phyloP scores from a whole-genome alignment of 2,888 invertebrate species.

The Chalcis sispes region DNA sequence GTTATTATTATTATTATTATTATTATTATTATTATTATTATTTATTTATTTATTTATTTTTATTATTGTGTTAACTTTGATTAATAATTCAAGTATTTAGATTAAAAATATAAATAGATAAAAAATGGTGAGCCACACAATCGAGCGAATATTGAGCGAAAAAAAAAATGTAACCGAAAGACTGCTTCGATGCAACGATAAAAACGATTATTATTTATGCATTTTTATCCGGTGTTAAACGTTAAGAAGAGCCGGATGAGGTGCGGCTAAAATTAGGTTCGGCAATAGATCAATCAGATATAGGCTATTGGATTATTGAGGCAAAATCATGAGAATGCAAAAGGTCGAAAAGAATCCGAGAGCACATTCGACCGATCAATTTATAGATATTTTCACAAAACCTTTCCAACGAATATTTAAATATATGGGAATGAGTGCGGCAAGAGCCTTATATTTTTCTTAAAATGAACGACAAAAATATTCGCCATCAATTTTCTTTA shows the following conservation, averaged over 20 bases:
- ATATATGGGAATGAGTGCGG: neutral
- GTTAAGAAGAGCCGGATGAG: constrained; percentile 55
- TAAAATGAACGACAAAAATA: constrained; percentile 1
- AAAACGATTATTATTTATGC: constrained; percentile 74
- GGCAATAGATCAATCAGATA: constrained; percentile 57
- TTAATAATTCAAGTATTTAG: too few relatives aligned
- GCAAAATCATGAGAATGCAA: neutral
- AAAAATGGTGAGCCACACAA: constrained; percentile 65
- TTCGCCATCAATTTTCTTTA: constrained; percentile 48
- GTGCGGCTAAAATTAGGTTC: constrained; percentile 65
- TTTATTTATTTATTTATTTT: too few relatives aligned
- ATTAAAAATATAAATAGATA: too few relatives aligned
- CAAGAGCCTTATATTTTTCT: neutral
- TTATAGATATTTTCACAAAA: constrained; percentile 7
- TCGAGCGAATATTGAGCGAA: constrained; percentile 61
- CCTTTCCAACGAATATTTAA: neutral
- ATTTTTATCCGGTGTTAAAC: constrained; percentile 44
- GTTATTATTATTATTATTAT: too few relatives aligned
- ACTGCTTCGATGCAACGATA: constrained; percentile 67
- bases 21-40: too few relatives aligned
- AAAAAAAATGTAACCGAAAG: constrained; percentile 62
- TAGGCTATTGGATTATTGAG: constrained; percentile 40
- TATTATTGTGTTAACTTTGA: too few relatives aligned
- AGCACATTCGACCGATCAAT: constrained; percentile 14
- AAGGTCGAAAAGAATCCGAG: constrained; percentile 5